These are phyloP conservation scores for Cataglyphis albicans DNA, from an alignment of 2,888 invertebrate genomes.

Conservation along the genomic window DNA sequence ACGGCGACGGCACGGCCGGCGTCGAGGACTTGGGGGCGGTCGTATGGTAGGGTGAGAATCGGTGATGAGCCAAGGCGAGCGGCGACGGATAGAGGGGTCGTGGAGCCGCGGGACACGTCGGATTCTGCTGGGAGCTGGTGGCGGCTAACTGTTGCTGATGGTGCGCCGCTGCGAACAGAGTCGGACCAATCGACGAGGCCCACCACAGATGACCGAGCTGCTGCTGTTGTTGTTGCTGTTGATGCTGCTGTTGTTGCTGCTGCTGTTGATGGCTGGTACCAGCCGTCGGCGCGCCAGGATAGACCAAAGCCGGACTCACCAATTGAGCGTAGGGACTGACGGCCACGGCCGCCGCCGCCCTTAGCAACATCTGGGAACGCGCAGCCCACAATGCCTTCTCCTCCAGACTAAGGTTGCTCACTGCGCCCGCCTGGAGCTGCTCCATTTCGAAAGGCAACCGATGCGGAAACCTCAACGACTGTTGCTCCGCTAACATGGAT, in stretches of 20 bases:
- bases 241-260: constrained; percentile 78
- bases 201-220: constrained; percentile 83
- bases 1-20: constrained; percentile 80
- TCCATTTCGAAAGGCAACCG: constrained; percentile 92
- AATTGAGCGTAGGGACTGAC: constrained; percentile 87
- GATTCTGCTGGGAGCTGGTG: constrained; percentile 84
- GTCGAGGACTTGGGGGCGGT: constrained; percentile 80
- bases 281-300: constrained; percentile 84
- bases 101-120: constrained; percentile 81
- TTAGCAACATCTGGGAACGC: constrained; percentile 91
- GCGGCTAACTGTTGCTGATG: constrained; percentile 89
- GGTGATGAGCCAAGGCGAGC: constrained; percentile 84
- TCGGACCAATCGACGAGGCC: constrained; percentile 84
- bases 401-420: constrained; percentile 91
- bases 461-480: constrained; percentile 92
- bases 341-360: constrained; percentile 89
- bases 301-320: constrained; percentile 86
- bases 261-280: constrained; percentile 80
- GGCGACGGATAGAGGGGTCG: constrained; percentile 83
- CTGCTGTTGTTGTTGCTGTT: constrained; percentile 81
- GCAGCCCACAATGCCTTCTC: constrained; percentile 93
- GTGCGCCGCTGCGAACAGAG: constrained; percentile 87
- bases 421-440: constrained; percentile 86
- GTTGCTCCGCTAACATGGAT: constrained; percentile 94
- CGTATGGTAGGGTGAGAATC: constrained; percentile 85